Base-by-base conservation (phyloP, 2,888 invertebrate species). In the Nomada fucata region DNA sequence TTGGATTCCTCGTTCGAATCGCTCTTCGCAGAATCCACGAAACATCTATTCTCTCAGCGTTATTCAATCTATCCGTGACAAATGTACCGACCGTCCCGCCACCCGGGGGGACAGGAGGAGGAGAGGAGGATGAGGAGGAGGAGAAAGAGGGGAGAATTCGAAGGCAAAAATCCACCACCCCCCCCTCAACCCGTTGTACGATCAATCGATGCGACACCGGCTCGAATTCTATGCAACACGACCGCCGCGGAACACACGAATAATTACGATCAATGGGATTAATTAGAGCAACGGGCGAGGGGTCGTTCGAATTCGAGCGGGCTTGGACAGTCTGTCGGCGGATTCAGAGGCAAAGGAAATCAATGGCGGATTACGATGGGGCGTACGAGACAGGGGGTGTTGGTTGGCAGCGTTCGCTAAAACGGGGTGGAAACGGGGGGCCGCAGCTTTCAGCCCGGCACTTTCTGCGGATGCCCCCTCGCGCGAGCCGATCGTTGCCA, bases 321-420 rank as follows among this genome's bases (percentile, higher is more conserved):
- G 71, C 76, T 84, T 59, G 76, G 84, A 75, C 82, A 70, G 76
- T 78, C 70, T 60, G 47, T 65, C 82, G 80, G 70, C 65, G 81
- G 83, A 83, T 77, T 80, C 83, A 36, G 76, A 72, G 72, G 76
- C 76, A 50, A 64, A 82, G 77, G 79, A 82, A 86, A 86, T 87
- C 85, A 88, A 85, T 86, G 88, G 76, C 68, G 86, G 85, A 86
- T 88, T 85, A 88, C 77, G 79, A 83, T 76, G 79, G 79, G 79
- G 76, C 69, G 72, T 47, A 68, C 53, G 82, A 76, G 79, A 86
- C 53, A 67, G 79, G 59, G 79, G 63, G 73, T 68, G 82, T 63
- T 61, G 75, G 76, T 67, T 67, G 71, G 70, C 67, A 70, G 57
- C 26, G 69, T 60, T 42, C 44, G 65, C 26, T 23, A 57, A 52